Evolutionary conservation across 2,113 vertebrate species (phyloP).

Genomic region (pig (Sus scrofa)): T2T-Sscrofa CM000812.6:188149001-188149500

Average conservation of each 20-base stretch:
- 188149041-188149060: not conserved
- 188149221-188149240: constrained; percentile 28
- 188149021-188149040: not conserved
- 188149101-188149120: constrained; percentile 54
- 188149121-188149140: constrained; percentile 59
- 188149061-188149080: constrained; percentile 32
- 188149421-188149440: constrained; percentile 2
- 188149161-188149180: constrained; percentile 51
- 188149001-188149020: not conserved
- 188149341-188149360: constrained; percentile 40
- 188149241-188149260: constrained; percentile 68
- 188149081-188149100: constrained; percentile 56
- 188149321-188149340: not conserved
- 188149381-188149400: constrained; percentile 29
- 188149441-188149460: not conserved
- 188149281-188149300: constrained; percentile 57
- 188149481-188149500: not conserved
- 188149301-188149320: constrained; percentile 59
- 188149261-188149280: constrained; percentile 38
- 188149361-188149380: constrained; percentile 57
- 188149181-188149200: not conserved
- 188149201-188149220: constrained; percentile 53
- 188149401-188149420: constrained; percentile 19
- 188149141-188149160: constrained; percentile 58
- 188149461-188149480: constrained; percentile 1